These are phyloP conservation scores for Caenorhabditis briggsae DNA, from an alignment of 1,140 invertebrate species.

Conservation along the genomic window DNA sequence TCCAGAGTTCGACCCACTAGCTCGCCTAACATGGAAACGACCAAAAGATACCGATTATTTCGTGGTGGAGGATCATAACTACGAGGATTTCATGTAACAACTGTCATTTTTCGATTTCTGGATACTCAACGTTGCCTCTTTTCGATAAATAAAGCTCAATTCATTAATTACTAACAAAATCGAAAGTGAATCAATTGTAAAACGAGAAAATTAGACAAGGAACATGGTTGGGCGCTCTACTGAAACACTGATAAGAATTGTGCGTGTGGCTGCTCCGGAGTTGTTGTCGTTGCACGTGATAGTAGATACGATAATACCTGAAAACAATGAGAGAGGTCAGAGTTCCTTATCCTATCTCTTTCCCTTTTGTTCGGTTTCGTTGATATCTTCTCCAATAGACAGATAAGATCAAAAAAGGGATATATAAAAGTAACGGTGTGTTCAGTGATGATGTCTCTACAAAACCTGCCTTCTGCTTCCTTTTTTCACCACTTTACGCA, in stretches of 20 bases:
- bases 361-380: background rate
- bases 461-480: constrained; percentile 37
- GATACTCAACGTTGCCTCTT: background rate
- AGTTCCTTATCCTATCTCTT: background rate
- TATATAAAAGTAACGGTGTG: background rate
- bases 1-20: constrained; percentile 63
- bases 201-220: background rate
- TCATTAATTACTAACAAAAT: background rate
- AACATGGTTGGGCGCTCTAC: background rate
- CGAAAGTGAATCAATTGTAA: background rate
- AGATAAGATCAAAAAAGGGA: too few species aligned
- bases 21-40: constrained; percentile 35
- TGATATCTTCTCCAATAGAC: background rate
- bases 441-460: background rate
- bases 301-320: constrained; percentile 12
- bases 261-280: background rate
- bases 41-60: constrained; percentile 64
- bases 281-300: background rate
- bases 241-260: constrained; percentile 15
- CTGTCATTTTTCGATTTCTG: background rate
- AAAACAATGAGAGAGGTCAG: background rate
- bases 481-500: constrained; percentile 52
- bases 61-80: constrained; percentile 66
- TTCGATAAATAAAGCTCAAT: background rate
- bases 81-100: constrained; percentile 51